These are phyloP conservation scores for Apotomis turbidana DNA, from an alignment of 2,888 invertebrate species.

Conservation along the genomic window DNA sequence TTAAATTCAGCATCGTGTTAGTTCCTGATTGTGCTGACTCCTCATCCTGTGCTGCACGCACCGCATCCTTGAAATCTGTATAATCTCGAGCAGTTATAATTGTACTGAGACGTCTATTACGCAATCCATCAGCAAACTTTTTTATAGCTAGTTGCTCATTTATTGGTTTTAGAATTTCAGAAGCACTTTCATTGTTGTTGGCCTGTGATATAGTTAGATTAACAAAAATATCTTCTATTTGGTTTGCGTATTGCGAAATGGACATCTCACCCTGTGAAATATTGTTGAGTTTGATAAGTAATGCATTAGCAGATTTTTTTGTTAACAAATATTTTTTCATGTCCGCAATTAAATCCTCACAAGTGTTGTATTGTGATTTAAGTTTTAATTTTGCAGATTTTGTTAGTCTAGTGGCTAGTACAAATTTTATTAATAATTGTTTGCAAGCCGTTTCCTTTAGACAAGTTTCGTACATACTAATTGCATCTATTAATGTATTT, in stretches of 20 bases:
- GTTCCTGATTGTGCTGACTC: neutral
- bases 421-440: neutral
- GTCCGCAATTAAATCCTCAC: neutral
- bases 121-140: constrained; percentile 35
- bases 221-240: constrained; percentile 29
- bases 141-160: constrained; percentile 39
- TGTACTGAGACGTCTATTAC: constrained; percentile 42
- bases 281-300: neutral
- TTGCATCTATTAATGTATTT: constrained; percentile 7
- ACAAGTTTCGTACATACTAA: constrained; percentile 8
- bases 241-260: constrained; percentile 19
- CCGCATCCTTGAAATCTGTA: constrained; percentile 37
- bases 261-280: constrained; percentile 4
- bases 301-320: neutral
- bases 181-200: constrained; percentile 16
- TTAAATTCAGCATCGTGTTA: neutral
- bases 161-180: constrained; percentile 35
- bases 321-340: constrained; percentile 1
- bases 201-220: constrained; percentile 35
- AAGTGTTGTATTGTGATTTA: constrained; percentile 6
- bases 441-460: neutral
- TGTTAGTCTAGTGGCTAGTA: constrained; percentile 2
- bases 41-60: constrained; percentile 39
- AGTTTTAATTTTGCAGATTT: constrained; percentile 9
- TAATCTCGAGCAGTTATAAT: constrained; percentile 42